A percentile compares a stretch with the other conserved stretches of the same genome.
These are phyloP conservation scores for Chymomyza costata DNA, from an alignment of 1,140 invertebrate species.

Conservation along the genomic window DNA sequence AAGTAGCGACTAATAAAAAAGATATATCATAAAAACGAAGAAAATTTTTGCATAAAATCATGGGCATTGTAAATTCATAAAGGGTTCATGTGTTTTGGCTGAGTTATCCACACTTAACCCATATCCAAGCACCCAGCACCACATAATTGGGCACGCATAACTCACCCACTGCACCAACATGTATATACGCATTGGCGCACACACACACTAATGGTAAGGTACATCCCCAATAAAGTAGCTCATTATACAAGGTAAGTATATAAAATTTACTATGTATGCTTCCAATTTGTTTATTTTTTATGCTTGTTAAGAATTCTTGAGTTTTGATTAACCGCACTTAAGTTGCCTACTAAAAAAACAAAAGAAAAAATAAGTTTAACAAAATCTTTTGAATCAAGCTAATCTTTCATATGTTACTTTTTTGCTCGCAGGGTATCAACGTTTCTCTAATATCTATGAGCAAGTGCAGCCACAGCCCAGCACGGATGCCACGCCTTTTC, in stretches of 20 bases:
- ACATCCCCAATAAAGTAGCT: background rate
- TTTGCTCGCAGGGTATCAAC: slow-evolving; percentile 64
- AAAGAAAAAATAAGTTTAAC: background rate
- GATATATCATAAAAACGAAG: slow-evolving; percentile 28
- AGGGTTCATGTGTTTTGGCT: slow-evolving; percentile 8
- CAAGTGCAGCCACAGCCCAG: slow-evolving; percentile 51
- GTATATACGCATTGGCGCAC: too few relatives aligned
- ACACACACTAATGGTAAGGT: slow-evolving; percentile 3
- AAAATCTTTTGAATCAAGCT: background rate
- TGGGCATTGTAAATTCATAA: slow-evolving; percentile 39
- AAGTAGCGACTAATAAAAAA: slow-evolving; percentile 43
- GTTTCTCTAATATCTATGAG: slow-evolving; percentile 74
- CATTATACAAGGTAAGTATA: slow-evolving; percentile 37
- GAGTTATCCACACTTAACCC: slow-evolving; percentile 6
- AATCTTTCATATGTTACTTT: background rate
- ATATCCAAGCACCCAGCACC: slow-evolving; percentile 28
- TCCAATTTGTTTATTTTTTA: slow-evolving; percentile 8
- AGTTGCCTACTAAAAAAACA: slow-evolving; percentile 10
- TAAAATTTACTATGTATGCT: slow-evolving; percentile 31
- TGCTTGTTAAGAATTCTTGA: slow-evolving; percentile 2
- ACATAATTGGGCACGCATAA: slow-evolving; percentile 7
- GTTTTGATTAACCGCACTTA: slow-evolving; percentile 1
- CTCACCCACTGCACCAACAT: slow-evolving; percentile 12
- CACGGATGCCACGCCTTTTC: slow-evolving; percentile 51
- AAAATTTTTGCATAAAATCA: slow-evolving; percentile 49